Percentiles rank a stretch among this genome's conserved stretches.
These are phyloP conservation scores for Quiscalus mexicanus DNA, from an alignment of 2,113 vertebrate species.

Conservation along the genomic window DNA sequence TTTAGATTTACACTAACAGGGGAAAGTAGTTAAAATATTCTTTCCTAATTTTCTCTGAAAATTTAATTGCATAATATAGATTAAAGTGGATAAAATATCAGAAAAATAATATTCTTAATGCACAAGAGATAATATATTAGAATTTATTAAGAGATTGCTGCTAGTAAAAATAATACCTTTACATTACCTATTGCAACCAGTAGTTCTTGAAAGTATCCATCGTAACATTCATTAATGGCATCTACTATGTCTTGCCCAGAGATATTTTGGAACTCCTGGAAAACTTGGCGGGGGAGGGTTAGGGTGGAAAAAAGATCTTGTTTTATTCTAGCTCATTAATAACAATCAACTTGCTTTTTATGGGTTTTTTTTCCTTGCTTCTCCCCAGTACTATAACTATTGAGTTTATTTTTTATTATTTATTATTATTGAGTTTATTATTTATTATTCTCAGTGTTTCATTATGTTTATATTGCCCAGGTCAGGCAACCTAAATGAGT, in stretches of 20 bases:
- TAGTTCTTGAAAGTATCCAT: conserved; percentile 81
- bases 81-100: neutral
- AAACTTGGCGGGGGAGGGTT: conserved; percentile 59
- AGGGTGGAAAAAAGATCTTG: neutral
- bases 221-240: conserved; percentile 78
- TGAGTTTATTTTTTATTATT: neutral
- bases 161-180: neutral
- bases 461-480: neutral
- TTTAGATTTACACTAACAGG: neutral
- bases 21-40: neutral
- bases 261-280: conserved; percentile 82
- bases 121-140: neutral
- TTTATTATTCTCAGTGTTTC: neutral
- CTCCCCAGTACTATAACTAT: neutral
- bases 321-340: neutral
- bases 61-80: neutral
- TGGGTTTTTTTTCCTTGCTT: neutral
- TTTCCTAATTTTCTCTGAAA: neutral
- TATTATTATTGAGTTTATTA: no score
- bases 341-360: neutral
- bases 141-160: neutral
- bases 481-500: neutral
- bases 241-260: conserved; percentile 80
- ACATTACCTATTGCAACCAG: conserved; percentile 77
- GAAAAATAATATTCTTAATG: neutral